Evolutionary conservation across 92 coral and sea anemone species (phyloP), one percentile per base, ranked within the genome.

Genomic region (Ricordea florida): DNA sequence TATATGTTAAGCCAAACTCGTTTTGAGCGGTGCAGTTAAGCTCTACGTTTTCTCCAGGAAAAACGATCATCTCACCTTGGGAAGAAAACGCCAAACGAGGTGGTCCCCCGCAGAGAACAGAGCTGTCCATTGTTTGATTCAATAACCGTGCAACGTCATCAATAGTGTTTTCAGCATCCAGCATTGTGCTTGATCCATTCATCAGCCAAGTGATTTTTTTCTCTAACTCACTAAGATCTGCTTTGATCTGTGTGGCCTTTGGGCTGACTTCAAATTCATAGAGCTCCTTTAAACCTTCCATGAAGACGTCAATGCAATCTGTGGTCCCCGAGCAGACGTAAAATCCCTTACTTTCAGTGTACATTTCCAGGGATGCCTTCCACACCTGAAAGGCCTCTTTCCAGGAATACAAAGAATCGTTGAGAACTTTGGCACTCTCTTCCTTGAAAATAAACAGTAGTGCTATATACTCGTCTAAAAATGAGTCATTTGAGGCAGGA

Each of bases 281-380:
- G 61, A 87, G 53, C 27, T 66, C 81, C 18, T 55, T 62, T 51
- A 64, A 57, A 4, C 83, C 80, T 10, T 80, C 76, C 48, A 80
- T 72, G 17, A 74, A 29, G 29, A 68, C 61, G 11, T 67, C 71
- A 35, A 87, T 47, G 33, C 92, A 87, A 40, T 87, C 92, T 10
- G 52, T 60, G 10, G 87, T 59, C 11, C 92, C 87, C 11, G 92
- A 43, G 14, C 92, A 87, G 36, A 68, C 79, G 47, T 60, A 26
- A 46, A 87, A 81, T n/a, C 74, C 78, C 31, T 67, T 35, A 5
- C 33, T 70, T 8, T 57, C 34, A 5, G 88, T 78, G 3, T 81
- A 59, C 8, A 60, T 76, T 43, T 87, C 92, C 6, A 66, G 79
- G 21, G 76, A 72, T 5, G 84, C 85, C 65, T 61, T 82, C 92